Percentiles rank a stretch among this genome's conserved stretches.
These are phyloP conservation scores for Molorchus minor DNA, from an alignment of 2,888 invertebrate species.

Conservation along the genomic window DNA sequence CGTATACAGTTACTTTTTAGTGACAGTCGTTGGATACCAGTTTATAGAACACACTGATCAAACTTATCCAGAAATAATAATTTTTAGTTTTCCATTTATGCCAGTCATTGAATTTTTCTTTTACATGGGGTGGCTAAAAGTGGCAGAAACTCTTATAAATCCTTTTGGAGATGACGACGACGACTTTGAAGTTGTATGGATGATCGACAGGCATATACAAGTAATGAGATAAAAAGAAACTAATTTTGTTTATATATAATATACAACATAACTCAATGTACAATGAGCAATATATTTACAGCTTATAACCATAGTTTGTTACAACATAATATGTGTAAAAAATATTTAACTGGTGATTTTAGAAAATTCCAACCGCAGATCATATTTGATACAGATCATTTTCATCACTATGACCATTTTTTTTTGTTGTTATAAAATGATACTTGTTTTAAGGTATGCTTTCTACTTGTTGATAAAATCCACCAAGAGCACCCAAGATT, in stretches of 20 bases:
- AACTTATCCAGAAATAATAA: conserved; percentile 54
- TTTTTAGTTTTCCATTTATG: conserved; percentile 78
- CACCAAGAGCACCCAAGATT: conserved; percentile 89
- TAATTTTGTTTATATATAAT: too few species aligned
- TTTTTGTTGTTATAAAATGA: neutral
- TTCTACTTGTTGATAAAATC: conserved; percentile 92
- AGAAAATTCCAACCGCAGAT: too few species aligned
- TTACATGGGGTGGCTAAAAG: conserved; percentile 92
- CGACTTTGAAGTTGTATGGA: conserved; percentile 93
- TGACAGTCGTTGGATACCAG: conserved; percentile 88
- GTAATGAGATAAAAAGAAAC: conserved; percentile 59
- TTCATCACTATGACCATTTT: too few species aligned
- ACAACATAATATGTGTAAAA: too few species aligned
- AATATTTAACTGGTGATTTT: too few species aligned
- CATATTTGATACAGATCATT: too few species aligned
- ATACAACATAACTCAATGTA: too few species aligned
- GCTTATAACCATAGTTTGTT: too few species aligned
- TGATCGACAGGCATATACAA: conserved; percentile 89
- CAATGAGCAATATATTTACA: too few species aligned
- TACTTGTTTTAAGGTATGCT: conserved; percentile 74
- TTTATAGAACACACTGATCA: conserved; percentile 71
- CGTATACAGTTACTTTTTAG: conserved; percentile 91
- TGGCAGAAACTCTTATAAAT: conserved; percentile 90
- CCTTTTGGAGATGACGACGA: conserved; percentile 93
- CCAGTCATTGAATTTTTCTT: conserved; percentile 88